phyloP scores from a whole-genome alignment of 2,888 invertebrate genomes.

The Flabesymbios commensalis region DNA sequence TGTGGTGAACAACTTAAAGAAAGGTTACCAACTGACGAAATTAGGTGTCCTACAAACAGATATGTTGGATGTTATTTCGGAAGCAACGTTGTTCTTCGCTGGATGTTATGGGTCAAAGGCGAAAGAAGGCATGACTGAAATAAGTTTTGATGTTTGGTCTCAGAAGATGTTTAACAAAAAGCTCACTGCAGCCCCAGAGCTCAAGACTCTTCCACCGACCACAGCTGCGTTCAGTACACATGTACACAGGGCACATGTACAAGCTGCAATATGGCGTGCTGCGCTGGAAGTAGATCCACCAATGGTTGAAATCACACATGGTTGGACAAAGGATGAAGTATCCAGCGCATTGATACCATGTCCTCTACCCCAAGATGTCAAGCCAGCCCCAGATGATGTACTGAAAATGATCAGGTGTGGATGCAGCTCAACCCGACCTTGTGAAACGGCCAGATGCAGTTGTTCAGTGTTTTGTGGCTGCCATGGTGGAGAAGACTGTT shows the following conservation, averaged over 20 bases:
- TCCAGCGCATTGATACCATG: neutral
- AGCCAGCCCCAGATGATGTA: neutral
- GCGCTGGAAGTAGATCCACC: neutral
- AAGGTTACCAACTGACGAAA: too few species aligned
- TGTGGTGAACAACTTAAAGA: too few species aligned
- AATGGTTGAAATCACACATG: neutral
- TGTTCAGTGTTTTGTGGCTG: neutral
- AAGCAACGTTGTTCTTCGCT: too few species aligned
- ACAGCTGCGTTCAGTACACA: neutral
- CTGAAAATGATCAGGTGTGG: neutral
- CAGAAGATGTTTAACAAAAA: neutral
- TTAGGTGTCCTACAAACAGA: too few species aligned
- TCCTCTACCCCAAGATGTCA: neutral
- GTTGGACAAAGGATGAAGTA: neutral
- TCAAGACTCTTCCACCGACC: constrained; percentile 2
- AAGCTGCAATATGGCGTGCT: neutral
- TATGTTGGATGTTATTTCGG: too few species aligned
- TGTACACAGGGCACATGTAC: neutral
- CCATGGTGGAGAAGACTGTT: neutral
- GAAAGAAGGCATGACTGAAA: constrained; percentile 1
- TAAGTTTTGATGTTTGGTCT: neutral
- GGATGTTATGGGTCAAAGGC: too few species aligned
- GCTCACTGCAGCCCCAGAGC: neutral
- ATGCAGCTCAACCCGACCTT: neutral
- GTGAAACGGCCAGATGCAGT: neutral